Percentiles rank a stretch among this genome's conserved stretches.
phyloP scores from a whole-genome alignment of 2,888 invertebrate species.

The Parapristionchus giblindavisi region DNA sequence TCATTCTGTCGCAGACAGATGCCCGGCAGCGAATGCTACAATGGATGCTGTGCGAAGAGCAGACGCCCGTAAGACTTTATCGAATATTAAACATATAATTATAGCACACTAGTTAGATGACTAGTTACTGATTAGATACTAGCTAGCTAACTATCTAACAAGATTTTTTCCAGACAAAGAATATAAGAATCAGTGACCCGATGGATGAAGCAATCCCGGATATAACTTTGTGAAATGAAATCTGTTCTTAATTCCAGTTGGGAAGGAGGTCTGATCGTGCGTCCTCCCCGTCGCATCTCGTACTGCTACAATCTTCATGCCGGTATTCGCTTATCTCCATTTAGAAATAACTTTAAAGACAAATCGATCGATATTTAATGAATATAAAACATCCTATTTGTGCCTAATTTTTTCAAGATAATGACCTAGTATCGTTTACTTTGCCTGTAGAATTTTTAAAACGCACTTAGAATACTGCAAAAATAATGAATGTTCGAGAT shows the following conservation, averaged over 20 bases:
- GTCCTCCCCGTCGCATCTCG: slow-evolving; percentile 16
- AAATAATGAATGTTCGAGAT: too few species aligned
- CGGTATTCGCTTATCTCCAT: too few species aligned
- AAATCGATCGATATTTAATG: too few species aligned
- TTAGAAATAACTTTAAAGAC: too few species aligned
- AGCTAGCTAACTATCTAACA: too few species aligned
- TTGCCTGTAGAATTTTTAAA: too few species aligned
- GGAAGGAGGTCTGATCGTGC: slow-evolving; percentile 5
- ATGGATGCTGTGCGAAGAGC: slow-evolving; percentile 6
- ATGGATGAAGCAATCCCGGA: too few species aligned
- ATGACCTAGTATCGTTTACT: too few species aligned
- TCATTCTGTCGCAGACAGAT: slow-evolving; percentile 1
- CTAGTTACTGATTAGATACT: neutral
- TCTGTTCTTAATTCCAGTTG: slow-evolving; percentile 11
- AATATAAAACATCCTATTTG: too few species aligned
- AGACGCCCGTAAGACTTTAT: neutral
- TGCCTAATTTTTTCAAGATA: too few species aligned
- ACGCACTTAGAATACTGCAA: too few species aligned
- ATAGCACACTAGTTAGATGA: neutral
- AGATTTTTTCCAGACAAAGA: neutral
- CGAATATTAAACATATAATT: neutral
- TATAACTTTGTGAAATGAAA: too few species aligned
- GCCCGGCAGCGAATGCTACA: slow-evolving; percentile 8
- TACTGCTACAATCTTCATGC: slow-evolving; percentile 20
- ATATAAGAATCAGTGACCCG: neutral